Evolutionary conservation across 2,797 vertebrate genomes (phyloP).

Genomic region (Danio choprae): DNA sequence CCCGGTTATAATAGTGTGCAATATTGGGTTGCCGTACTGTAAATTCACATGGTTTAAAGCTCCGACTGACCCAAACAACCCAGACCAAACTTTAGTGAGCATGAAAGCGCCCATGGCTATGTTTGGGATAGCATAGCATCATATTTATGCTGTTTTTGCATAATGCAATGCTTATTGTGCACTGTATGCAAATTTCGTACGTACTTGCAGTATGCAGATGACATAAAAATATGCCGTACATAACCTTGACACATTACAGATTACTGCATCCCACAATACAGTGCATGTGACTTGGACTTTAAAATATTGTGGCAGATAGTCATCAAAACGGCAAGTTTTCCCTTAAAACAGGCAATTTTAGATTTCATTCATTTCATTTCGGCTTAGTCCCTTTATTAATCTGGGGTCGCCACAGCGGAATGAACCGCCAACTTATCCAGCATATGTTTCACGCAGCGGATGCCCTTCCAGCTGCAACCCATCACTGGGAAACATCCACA

Average conservation of each 20-base stretch:
- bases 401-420: too few relatives aligned
- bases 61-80: background rate
- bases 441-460: too few relatives aligned
- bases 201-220: background rate
- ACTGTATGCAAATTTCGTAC: background rate
- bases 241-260: background rate
- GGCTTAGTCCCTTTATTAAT: too few relatives aligned
- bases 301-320: too few relatives aligned
- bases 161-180: background rate
- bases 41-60: background rate
- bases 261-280: background rate
- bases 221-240: background rate
- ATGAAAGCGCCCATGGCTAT: background rate
- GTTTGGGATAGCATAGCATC: background rate
- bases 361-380: too few relatives aligned
- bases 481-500: too few relatives aligned
- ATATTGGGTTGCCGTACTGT: background rate
- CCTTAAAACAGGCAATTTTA: too few relatives aligned
- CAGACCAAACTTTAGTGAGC: background rate
- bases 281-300: background rate
- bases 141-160: background rate
- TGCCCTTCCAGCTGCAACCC: too few relatives aligned
- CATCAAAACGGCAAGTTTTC: too few relatives aligned
- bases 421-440: too few relatives aligned
- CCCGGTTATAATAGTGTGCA: conserved; percentile 8